These are phyloP conservation scores for Alethe castanea DNA, from an alignment of 2,113 vertebrate species.

Conservation along the genomic window DNA sequence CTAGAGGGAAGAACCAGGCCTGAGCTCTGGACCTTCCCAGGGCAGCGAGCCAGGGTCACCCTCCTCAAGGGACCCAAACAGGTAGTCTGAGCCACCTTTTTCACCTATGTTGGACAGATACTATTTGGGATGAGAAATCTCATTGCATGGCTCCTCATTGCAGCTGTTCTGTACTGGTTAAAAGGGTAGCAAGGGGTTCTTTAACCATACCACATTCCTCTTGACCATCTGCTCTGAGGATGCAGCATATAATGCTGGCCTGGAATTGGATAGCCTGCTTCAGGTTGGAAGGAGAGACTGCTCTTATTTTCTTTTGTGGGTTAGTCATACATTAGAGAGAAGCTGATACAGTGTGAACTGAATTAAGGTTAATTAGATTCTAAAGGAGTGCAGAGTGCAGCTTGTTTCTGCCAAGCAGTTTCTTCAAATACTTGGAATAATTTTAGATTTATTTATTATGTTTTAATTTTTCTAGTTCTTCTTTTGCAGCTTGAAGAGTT, in stretches of 20 bases:
- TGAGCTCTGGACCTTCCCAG: not conserved
- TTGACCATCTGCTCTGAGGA: not conserved
- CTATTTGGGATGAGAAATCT: not conserved
- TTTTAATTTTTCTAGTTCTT: not conserved
- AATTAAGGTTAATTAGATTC: constrained; percentile 22
- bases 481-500: not conserved
- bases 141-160: not conserved
- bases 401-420: not conserved
- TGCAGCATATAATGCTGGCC: not conserved
- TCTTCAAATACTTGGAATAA: not conserved
- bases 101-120: not conserved
- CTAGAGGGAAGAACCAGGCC: not conserved
- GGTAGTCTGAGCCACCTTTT: not conserved
- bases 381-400: not conserved
- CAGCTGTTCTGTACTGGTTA: not conserved
- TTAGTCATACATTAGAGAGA: not conserved
- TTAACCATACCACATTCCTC: accelerated
- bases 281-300: not conserved
- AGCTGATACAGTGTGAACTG: not conserved
- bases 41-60: not conserved
- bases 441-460: not conserved
- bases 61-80: not conserved
- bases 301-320: not conserved
- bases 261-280: not conserved
- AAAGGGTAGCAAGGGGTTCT: not conserved